Evolutionary conservation across 23 tunicate species (phyloP).

Genomic region (Styela clava): DNA sequence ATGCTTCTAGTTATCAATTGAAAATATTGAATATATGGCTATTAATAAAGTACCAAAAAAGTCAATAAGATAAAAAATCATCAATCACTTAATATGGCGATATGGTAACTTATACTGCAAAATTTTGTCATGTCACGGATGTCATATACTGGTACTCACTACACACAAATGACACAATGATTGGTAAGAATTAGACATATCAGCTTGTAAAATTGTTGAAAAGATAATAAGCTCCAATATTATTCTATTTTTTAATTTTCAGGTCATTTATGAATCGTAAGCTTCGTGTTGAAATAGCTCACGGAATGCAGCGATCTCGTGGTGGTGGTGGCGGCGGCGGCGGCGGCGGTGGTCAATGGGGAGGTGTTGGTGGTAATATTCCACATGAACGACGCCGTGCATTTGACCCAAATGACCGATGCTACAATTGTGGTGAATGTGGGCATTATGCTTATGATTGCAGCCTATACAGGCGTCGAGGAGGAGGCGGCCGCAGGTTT

Average conservation of each 20-base stretch:
- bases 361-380: slow-evolving; percentile 25
- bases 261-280: slow-evolving; percentile 57
- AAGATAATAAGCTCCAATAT: too few species aligned
- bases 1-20: too few species aligned
- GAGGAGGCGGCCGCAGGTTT: slow-evolving; percentile 16
- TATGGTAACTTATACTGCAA: too few species aligned
- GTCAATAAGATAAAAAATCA: too few species aligned
- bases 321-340: slow-evolving; percentile 31
- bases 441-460: slow-evolving; percentile 93
- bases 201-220: too few species aligned
- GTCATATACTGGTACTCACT: too few species aligned
- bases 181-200: too few species aligned
- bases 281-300: slow-evolving; percentile 72
- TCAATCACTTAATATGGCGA: too few species aligned
- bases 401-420: slow-evolving; percentile 68
- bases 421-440: slow-evolving; percentile 83
- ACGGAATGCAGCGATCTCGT: slow-evolving; percentile 44
- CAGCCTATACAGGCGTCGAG: slow-evolving; percentile 39
- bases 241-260: background rate
- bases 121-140: too few species aligned
- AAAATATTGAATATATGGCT: too few species aligned
- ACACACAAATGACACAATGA: too few species aligned
- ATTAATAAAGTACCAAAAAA: too few species aligned
- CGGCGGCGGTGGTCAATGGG: slow-evolving; percentile 36
- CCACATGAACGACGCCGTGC: slow-evolving; percentile 37